Evolutionary conservation across 2,888 invertebrate genomes (phyloP).

Genomic region (Conomelus anceps): DNA sequence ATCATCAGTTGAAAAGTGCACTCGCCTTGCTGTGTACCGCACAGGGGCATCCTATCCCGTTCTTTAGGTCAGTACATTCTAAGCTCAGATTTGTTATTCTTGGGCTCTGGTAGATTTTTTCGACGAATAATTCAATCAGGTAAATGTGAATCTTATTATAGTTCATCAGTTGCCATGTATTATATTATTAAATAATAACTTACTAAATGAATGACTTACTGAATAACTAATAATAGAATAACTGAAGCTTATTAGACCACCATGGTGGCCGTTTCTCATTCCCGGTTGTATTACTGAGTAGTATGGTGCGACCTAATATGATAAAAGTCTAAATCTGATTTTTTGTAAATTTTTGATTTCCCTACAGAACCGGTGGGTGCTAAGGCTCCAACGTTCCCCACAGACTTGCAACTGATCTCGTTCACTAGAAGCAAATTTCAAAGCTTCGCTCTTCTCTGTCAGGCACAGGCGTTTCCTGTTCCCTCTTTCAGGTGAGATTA

Average conservation of each 20-base stretch:
- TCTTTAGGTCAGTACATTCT: constrained; percentile 42
- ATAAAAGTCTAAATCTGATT: constrained; percentile 56
- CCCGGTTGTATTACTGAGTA: too few relatives aligned
- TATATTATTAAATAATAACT: too few relatives aligned
- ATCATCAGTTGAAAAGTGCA: neutral
- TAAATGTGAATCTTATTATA: too few relatives aligned
- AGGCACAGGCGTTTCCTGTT: constrained; percentile 63
- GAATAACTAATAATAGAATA: too few relatives aligned
- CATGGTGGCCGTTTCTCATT: too few relatives aligned
- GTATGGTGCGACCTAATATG: too few relatives aligned
- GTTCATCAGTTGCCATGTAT: too few relatives aligned
- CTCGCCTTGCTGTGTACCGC: constrained; percentile 45
- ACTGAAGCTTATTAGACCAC: too few relatives aligned
- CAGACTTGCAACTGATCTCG: constrained; percentile 48
- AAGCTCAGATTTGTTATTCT: neutral
- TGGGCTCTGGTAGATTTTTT: neutral
- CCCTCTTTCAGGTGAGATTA: constrained; percentile 48
- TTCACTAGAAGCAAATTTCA: constrained; percentile 30
- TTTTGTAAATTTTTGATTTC: neutral
- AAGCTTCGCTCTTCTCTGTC: constrained; percentile 59
- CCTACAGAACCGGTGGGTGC: constrained; percentile 54
- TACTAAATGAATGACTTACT: too few relatives aligned
- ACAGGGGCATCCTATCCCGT: constrained; percentile 52
- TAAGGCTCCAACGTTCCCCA: constrained; percentile 59
- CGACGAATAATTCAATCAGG: too few relatives aligned